Evolutionary conservation across 2,797 vertebrate genomes (phyloP), one percentile per base, ranked within the genome.

Genomic region (Hephaestus fuliginosus): DNA sequence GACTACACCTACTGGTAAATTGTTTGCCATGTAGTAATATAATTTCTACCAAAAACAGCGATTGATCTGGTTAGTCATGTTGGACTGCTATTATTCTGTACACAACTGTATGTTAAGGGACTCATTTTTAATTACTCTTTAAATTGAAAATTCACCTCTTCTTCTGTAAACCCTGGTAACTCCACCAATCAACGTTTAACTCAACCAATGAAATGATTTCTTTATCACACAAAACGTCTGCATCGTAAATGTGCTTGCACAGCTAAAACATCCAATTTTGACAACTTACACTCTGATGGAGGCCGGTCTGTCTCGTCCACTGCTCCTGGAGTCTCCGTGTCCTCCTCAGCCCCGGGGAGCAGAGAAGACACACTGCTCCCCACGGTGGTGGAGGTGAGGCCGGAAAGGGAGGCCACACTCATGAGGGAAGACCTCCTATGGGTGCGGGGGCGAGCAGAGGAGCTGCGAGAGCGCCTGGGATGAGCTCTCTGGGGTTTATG

Each of bases 231-330:
- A 33, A 57, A 20, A 10, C 15, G 0, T 58, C 30, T 33, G 28
- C 55, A 57, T 4, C 51, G 3, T 8, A 17, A 7, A 49, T 18
- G 18, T 17, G 43, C 53, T 28, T 15, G n/a, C n/a, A 55, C 14
- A 30, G 5, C 25, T 30, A 30, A 28, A 56, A 2, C 52, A 39
- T 41, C 15, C n/a, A 43, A 5, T 39, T 12, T 18, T 2, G 30
- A 11, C 15, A 39, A 55, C 96, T 95, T 86, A 96, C 95, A 71
- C 41, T 87, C 17, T 11, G 92, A 93, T 0, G 94, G 20, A 1
- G 67, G 70, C 0, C 80, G 91, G 4, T 30, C 46, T 5, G 53
- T 48, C 2, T 93, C 77, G 79, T 70, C 74, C 51, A 25, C 83
- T 84, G 7, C 81, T 83, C 33, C 80, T 13, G 25, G 61, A 63